Base-by-base conservation (phyloP, 2,797 vertebrate genomes). In the Microctenopoma lineatum region DNA sequence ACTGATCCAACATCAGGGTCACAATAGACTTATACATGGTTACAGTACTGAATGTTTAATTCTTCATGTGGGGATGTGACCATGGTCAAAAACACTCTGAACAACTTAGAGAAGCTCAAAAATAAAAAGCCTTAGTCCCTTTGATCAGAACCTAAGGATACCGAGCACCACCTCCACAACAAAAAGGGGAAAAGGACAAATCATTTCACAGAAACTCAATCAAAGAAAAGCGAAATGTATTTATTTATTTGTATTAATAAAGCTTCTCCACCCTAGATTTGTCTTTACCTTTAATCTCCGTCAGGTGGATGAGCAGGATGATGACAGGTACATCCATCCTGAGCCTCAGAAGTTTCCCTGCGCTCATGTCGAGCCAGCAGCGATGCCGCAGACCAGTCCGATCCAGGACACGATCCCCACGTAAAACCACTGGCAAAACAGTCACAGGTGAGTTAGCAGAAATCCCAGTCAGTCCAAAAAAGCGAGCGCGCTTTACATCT, bases 291-390 rank as follows among this genome's bases (percentile, higher is more conserved):
- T 25, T 73, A 0, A 72, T 77, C 42, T 76, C 73, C 16, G 70
- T 76, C 62, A 88, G 7, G 54, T 86, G 80, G 70, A 88, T 32
- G 45, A 90, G 75, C 38, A 87, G 2, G 16, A 87, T 1, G 50
- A 88, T 2, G 52, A 80, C 80, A 59, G 75, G 63, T 41, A 79
- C n/a, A 27, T 87, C 61, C 84, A 89, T 81, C 66, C 58, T 21
- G 55, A 63, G 3, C 26, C 51, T 45, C 52, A 9, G 7, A 78
- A 76, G 54, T 70, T 75, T 70, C 4, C 54, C 64, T 52, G 56
- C 38, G 50, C 54, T 72, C 73, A 50, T 60, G 57, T 25, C 50
- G 47, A 50, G 44, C 18, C 14, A 16, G 18, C 11, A 57, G 46
- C 0, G 13, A 25, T 9, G 55, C 7, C 25, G 47, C 56, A 4